phyloP scores from a whole-genome alignment of 2,113 vertebrate species.

The Melanerpes aurifrons region DNA sequence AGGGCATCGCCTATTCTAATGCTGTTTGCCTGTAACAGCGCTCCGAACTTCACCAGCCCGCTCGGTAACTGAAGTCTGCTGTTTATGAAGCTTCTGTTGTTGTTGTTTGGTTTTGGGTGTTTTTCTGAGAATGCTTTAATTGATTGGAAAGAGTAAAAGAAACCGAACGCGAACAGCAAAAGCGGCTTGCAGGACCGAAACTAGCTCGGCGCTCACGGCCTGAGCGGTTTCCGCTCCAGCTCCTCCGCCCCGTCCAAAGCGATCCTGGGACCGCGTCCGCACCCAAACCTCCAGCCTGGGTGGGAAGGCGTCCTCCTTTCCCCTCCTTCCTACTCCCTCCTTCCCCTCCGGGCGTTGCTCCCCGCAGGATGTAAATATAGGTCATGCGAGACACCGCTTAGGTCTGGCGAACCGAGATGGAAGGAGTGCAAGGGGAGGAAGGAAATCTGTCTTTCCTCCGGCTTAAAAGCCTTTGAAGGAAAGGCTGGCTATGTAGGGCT shows the following conservation, averaged over 20 bases:
- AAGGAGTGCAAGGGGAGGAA: background rate
- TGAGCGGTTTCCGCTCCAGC: background rate
- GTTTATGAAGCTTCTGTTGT: background rate
- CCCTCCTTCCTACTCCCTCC: background rate
- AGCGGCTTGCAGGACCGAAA: background rate
- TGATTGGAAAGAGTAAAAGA: background rate
- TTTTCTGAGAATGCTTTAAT: background rate
- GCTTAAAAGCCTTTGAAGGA: background rate
- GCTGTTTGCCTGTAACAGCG: fast-evolving
- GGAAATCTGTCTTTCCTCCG: background rate
- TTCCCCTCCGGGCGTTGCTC: background rate
- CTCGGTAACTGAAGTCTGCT: background rate
- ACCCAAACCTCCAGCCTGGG: background rate
- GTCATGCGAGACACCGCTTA: background rate
- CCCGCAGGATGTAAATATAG: background rate
- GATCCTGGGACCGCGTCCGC: background rate
- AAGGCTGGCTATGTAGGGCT: background rate
- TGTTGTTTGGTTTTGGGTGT: too few species aligned
- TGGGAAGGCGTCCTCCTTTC: too few species aligned
- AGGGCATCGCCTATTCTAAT: fast-evolving
- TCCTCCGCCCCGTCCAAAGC: background rate
- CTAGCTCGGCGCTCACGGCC: background rate
- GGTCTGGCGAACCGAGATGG: background rate
- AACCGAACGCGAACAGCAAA: fast-evolving
- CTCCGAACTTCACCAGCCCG: background rate